A percentile compares a stretch with the other conserved stretches of the same genome.
phyloP scores from a whole-genome alignment of 2,113 vertebrate species.

The Urocynchramus pylzowi region DNA sequence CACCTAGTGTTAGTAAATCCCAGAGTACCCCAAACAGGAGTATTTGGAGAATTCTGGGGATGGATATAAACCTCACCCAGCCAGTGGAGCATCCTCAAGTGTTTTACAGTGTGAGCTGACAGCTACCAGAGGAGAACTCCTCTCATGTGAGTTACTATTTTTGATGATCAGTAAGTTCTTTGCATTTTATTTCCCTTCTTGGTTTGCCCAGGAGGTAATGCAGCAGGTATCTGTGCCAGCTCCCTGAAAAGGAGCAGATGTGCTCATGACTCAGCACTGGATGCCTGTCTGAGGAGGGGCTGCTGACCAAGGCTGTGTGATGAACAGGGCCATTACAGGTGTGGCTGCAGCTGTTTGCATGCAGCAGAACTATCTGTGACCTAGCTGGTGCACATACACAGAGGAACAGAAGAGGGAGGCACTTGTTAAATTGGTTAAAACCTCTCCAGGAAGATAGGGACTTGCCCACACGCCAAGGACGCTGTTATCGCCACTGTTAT shows the following conservation, averaged over 20 bases:
- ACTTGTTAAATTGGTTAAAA: neutral
- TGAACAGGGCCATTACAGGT: neutral
- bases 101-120: neutral
- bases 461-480: neutral
- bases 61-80: neutral
- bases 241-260: neutral
- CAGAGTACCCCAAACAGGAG: neutral
- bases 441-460: neutral
- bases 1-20: neutral
- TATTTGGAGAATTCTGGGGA: neutral
- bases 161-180: neutral
- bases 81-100: neutral
- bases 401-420: neutral
- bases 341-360: neutral
- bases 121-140: neutral
- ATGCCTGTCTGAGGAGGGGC: neutral
- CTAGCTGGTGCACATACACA: neutral
- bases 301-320: constrained; percentile 6
- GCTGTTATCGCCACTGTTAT: neutral
- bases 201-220: neutral
- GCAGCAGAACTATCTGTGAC: neutral
- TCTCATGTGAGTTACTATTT: neutral
- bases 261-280: neutral
- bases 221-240: neutral
- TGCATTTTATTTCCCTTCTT: constrained; percentile 5